Base-by-base conservation (phyloP, 2,888 invertebrate species). In the Drosophila merina region DNA sequence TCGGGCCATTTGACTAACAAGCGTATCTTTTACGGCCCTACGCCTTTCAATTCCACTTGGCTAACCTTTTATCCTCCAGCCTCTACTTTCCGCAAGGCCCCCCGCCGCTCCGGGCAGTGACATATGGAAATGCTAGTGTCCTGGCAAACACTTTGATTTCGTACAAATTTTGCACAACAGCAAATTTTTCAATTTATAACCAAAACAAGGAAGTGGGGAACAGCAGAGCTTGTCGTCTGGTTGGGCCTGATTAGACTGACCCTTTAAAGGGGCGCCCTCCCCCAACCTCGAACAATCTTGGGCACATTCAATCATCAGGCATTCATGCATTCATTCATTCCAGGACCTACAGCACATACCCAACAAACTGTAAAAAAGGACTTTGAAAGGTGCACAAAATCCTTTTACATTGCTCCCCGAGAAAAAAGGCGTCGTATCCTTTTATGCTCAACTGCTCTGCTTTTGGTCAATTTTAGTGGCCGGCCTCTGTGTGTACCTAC, bases 151-250 rank as follows among this genome's bases (percentile, higher is more conserved):
- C 83, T 79, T 85, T 82, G 83, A 86, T 86, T 85, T 76, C 63
- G 67, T 47, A 58, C 42, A 62, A 78, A 73, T 72, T 78, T 73
- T 56, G 74, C 75, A 76, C 68, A 80, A 68, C 77, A 75, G 81
- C 84, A 81, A 86, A 83, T 83, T 86, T 84, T 86, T 84, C 84
- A 84, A 86, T 84, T 83, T 84, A 86, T 79, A 85, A 84, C 80
- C 83, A 84, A 83, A 83, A 75, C 82, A 79, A 85, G 74, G 62
- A 54, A 50, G 48, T 48, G 44, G 36, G 8, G 42, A 33, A 45
- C 7, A 6, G 31, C 7, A 6, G 31, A 42, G 56, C 60, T 52
- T 63, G 58, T 30, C 67, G 60, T 72, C 58, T 71, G 57, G 64
- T 38, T 68, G 68, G 49, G 62, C 74, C 82, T 82, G 85, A 82